Evolutionary conservation across 2,113 vertebrate genomes (phyloP).

Genomic region (Sigmodon hispidus): DNA sequence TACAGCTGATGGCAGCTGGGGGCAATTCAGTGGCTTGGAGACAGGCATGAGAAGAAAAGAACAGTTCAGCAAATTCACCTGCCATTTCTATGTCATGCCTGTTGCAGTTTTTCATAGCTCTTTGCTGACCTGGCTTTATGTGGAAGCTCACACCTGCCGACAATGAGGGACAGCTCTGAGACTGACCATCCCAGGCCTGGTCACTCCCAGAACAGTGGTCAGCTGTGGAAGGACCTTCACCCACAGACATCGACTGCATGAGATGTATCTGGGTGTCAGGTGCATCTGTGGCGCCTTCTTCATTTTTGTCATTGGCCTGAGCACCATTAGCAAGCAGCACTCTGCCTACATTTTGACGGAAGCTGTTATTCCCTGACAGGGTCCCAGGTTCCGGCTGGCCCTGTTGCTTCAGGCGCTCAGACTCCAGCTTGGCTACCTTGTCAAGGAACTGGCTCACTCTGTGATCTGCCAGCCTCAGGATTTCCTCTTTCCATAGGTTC

Average conservation of each 20-base stretch:
- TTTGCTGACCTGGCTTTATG: constrained; percentile 64
- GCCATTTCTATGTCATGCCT: constrained; percentile 62
- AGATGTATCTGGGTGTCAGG: constrained; percentile 47
- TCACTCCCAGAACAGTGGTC: neutral
- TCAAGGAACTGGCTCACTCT: constrained; percentile 90
- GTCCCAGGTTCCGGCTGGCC: constrained; percentile 85
- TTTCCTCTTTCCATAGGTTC: constrained; percentile 40
- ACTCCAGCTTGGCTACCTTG: constrained; percentile 96
- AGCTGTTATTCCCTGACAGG: constrained; percentile 91
- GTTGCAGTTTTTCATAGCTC: constrained; percentile 43
- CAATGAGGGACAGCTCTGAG: constrained; percentile 60
- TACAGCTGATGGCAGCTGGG: constrained; percentile 53
- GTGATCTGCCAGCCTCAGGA: constrained; percentile 75
- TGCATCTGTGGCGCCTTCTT: constrained; percentile 6
- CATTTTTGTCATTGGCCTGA: constrained; percentile 60
- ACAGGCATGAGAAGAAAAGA: constrained; percentile 56
- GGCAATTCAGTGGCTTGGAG: constrained; percentile 65
- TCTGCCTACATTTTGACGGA: constrained; percentile 90
- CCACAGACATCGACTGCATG: constrained; percentile 45
- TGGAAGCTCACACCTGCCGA: constrained; percentile 65
- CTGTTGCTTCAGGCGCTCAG: constrained; percentile 90
- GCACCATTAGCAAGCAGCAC: constrained; percentile 88
- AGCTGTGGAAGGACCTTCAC: neutral
- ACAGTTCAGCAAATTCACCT: constrained; percentile 63
- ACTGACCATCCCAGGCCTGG: constrained; percentile 72